These are phyloP conservation scores for Diorhabda sublineata DNA, from an alignment of 1,140 invertebrate species.

Conservation along the genomic window DNA sequence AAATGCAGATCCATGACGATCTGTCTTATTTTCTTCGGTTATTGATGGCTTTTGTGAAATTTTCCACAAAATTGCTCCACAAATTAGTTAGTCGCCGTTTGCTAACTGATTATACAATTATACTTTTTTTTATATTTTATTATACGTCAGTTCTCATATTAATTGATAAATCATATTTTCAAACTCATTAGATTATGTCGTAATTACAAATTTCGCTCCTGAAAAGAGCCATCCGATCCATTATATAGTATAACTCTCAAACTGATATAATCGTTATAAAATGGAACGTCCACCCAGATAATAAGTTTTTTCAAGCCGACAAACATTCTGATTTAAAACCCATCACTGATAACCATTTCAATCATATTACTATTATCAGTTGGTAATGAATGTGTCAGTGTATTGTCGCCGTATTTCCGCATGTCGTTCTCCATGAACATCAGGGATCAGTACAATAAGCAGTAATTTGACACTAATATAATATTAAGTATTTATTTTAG, in stretches of 20 bases:
- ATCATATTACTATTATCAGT: conserved; percentile 3
- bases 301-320: neutral
- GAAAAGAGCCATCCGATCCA: neutral
- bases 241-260: neutral
- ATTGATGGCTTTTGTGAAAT: too few species aligned
- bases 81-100: too few species aligned
- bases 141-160: too few species aligned
- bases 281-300: neutral
- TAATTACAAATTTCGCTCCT: neutral
- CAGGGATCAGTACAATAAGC: neutral
- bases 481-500: too few species aligned
- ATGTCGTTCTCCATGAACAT: neutral
- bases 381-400: neutral
- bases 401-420: neutral
- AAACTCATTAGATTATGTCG: neutral
- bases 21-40: too few species aligned
- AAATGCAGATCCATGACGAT: too few species aligned
- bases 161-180: neutral
- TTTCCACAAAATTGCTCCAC: too few species aligned
- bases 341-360: conserved; percentile 2
- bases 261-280: neutral
- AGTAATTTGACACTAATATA: too few species aligned
- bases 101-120: too few species aligned
- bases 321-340: conserved; percentile 3
- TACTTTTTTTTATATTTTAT: too few species aligned